A percentile compares a stretch with the other conserved stretches of the same genome.
These are phyloP conservation scores for Dryas iulia DNA, from an alignment of 1,140 invertebrate species.

Conservation along the genomic window DNA sequence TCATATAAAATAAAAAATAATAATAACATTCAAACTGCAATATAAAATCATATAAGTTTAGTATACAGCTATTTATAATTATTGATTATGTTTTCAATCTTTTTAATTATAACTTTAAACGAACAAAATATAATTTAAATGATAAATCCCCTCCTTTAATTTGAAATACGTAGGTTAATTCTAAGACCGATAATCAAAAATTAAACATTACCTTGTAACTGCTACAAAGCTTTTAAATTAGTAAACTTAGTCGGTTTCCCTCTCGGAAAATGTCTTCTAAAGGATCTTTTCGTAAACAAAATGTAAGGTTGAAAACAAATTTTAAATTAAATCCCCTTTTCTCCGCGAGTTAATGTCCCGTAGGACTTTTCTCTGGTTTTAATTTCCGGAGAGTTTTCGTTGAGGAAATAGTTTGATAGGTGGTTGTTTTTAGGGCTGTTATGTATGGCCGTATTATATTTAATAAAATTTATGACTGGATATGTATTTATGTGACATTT, in stretches of 20 bases:
- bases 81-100: no score
- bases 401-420: conserved; percentile 63
- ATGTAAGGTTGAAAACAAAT: conserved; percentile 51
- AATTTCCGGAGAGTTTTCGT: conserved; percentile 66
- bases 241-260: conserved; percentile 30
- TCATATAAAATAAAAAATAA: no score
- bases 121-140: no score
- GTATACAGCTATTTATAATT: no score
- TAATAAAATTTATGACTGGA: neutral
- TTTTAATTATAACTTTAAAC: no score
- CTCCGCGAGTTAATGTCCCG: conserved; percentile 60
- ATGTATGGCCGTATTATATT: neutral
- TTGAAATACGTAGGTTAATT: neutral
- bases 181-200: neutral
- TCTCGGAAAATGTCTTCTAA: conserved; percentile 33
- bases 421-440: conserved; percentile 13
- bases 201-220: neutral
- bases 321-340: conserved; percentile 66
- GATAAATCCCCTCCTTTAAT: neutral
- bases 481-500: neutral
- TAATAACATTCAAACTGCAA: no score
- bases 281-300: conserved; percentile 51
- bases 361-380: conserved; percentile 64
- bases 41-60: no score
- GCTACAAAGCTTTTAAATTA: conserved; percentile 33